Conservation (phyloP, 2,113 vertebrate species). For the Gambusia affinis region DNA sequence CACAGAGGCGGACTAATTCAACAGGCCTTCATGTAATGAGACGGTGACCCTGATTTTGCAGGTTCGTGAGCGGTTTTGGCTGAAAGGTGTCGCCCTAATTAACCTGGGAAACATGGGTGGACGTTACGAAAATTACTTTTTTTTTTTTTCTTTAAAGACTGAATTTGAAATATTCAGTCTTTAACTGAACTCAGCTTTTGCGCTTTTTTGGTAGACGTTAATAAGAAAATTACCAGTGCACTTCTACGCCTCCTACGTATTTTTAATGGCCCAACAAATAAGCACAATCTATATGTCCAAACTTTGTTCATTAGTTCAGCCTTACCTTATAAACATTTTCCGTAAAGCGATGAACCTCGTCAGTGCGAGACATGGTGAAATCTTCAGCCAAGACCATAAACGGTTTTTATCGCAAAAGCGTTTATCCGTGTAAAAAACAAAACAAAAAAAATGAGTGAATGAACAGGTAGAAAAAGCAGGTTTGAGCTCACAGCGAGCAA, state of each 20-base stretch:
- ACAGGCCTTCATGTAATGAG: not conserved
- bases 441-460: conserved; percentile 34
- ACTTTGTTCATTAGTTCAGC: conserved; percentile 68
- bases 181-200: conserved; percentile 2
- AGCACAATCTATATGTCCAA: not conserved
- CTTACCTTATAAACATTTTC: conserved; percentile 97
- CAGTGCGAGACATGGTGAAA: conserved; percentile 90
- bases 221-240: too few relatives aligned
- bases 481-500: conserved; percentile 17
- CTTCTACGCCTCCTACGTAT: conserved; percentile 3
- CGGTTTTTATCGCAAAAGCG: conserved; percentile 51
- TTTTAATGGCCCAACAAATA: not conserved
- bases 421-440: conserved; percentile 68
- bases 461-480: conserved; percentile 9
- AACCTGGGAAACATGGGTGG: not conserved
- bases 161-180: conserved; percentile 1
- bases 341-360: conserved; percentile 95
- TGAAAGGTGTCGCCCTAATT: conserved; percentile 7
- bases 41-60: conserved; percentile 20
- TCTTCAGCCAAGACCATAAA: conserved; percentile 85
- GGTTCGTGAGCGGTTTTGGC: not conserved
- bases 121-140: not conserved
- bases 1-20: conserved; percentile 13
- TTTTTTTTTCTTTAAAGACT: too few relatives aligned
- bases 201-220: not conserved